phyloP scores from a whole-genome alignment of 2,113 vertebrate species.

The Gobio gobio region DNA sequence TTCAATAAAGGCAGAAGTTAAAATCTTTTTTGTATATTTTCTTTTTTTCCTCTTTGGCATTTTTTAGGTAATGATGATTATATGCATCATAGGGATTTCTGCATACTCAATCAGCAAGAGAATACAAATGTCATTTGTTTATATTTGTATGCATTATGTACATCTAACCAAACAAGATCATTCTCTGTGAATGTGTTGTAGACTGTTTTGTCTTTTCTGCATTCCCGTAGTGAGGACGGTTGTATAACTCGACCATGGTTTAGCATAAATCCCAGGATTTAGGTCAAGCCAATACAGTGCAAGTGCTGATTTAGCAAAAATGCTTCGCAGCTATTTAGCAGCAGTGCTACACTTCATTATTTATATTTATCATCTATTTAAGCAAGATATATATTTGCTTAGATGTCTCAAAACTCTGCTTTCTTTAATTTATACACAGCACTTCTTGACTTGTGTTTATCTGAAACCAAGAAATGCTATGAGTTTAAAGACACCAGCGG shows the following conservation, averaged over 20 bases:
- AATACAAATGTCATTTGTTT: not conserved
- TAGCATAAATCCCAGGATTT: conserved; percentile 80
- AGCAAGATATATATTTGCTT: not conserved
- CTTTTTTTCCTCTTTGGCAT: not conserved
- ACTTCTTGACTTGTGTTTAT: not conserved
- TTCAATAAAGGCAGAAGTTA: conserved; percentile 62
- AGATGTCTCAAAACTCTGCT: not conserved
- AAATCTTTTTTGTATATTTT: not conserved
- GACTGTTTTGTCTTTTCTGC: conserved; percentile 63
- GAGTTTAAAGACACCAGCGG: too few species aligned
- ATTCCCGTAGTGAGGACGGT: conserved; percentile 40
- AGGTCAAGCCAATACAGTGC: conserved; percentile 75
- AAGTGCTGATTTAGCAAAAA: conserved; percentile 70
- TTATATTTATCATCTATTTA: not conserved
- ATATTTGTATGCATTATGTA: not conserved
- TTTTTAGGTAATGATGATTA: not conserved
- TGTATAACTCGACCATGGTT: conserved; percentile 73
- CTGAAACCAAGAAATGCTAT: not conserved
- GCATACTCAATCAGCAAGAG: not conserved
- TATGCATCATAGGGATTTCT: not conserved
- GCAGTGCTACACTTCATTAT: not conserved
- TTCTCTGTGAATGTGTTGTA: not conserved
- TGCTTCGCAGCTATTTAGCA: conserved; percentile 17
- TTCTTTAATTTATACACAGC: not conserved
- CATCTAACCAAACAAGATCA: not conserved